Evolutionary conservation across 92 coral and sea anemone species (phyloP), one percentile per base, ranked within the genome.

Genomic region (Actinostola sp.): DNA sequence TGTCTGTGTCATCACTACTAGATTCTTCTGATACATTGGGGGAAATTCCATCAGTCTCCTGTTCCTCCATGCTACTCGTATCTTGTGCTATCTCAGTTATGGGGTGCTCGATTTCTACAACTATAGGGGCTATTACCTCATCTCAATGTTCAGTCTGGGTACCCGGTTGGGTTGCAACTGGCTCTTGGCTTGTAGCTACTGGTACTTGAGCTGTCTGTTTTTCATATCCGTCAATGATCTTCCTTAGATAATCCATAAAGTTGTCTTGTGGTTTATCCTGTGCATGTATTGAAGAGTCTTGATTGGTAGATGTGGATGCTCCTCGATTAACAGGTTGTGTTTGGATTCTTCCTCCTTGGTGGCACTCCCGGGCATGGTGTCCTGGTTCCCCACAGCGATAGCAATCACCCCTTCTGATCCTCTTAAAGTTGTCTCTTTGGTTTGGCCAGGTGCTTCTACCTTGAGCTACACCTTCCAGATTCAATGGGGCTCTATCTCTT

Each of bases 351-450:
- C 20, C 3, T 57, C 12, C 32, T 8, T 29, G 28, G 5, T 48
- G 72, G 19, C 72, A 66, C 20, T 48, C 59, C 45, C 57, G 31
- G 30, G 72, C 72, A 66, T 48, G 10, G 59, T 66, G 72, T 46
- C 72, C 72, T 46, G 60, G 41, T 21, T 48, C 72, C 4, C 72
- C 72, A 11, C 72, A 66, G 43, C 60, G 72, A 35, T 11, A 66
- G 19, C 59, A 46, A 27, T 66, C 38, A 13, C 57, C 57, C 10
- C 15, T 30, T 15, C 17, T 66, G 12, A 4, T 24, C 45, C 72
- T 0, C 59, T 17, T 66, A 3, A 27, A 20, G 44, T 15, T 15
- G 21, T 45, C 46, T 66, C 60, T 4, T 14, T 13, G 60, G 8
- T 66, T 46, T 3, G 44, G 0, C 72, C 57, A 66, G 29, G 16